Conservation (phyloP, 2,797 vertebrate genomes). For the Spinus olivaceus region DNA sequence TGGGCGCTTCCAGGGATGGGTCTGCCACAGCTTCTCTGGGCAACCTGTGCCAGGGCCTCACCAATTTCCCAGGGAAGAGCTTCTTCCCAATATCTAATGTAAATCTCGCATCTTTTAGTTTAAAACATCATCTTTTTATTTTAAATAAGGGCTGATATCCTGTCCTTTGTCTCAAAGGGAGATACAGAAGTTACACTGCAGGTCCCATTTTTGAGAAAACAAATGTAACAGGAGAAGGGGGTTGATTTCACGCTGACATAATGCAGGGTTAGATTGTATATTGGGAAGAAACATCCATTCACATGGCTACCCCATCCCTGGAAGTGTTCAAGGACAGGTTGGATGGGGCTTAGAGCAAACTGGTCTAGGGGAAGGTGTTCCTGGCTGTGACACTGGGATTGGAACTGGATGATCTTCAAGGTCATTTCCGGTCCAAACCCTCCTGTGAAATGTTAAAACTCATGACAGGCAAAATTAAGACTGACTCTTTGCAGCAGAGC, state of each 20-base stretch:
- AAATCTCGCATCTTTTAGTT: background rate
- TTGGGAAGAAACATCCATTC: background rate
- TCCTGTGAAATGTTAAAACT: background rate
- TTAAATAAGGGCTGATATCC: background rate
- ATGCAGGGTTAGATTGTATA: background rate
- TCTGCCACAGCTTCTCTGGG: background rate
- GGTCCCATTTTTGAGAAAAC: background rate
- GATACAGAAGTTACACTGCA: background rate
- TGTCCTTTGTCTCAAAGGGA: background rate
- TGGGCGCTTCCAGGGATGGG: background rate
- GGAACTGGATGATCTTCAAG: background rate
- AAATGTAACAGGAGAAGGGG: background rate
- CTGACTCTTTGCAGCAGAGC: background rate
- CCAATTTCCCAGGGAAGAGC: background rate
- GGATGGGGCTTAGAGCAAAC: background rate
- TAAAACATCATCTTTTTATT: background rate
- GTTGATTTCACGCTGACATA: background rate
- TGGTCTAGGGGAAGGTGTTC: background rate
- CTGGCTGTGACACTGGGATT: rapidly evolving
- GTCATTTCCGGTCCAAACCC: background rate
- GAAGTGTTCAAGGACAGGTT: background rate
- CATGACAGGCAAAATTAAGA: background rate
- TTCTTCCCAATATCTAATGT: background rate
- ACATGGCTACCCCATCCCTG: background rate
- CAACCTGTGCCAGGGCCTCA: background rate